A percentile compares a stretch with the other conserved stretches of the same genome.
phyloP scores from a whole-genome alignment of 2,113 vertebrate species.

The Columba janthina region DNA sequence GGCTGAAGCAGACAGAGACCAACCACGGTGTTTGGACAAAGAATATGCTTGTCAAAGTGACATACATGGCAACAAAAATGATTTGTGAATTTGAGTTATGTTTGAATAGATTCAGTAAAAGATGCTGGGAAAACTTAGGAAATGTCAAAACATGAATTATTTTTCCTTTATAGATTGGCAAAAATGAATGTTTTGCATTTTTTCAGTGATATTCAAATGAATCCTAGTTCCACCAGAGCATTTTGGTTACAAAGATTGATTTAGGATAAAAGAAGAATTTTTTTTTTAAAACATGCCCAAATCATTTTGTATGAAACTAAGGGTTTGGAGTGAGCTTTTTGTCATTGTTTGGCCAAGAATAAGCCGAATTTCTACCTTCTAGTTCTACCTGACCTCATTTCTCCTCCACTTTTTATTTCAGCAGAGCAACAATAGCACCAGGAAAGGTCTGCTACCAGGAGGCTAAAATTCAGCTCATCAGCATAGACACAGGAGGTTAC shows the following conservation, averaged over 20 bases:
- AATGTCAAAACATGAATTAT: background rate
- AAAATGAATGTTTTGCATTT: background rate
- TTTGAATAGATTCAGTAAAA: background rate
- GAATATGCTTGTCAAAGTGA: background rate
- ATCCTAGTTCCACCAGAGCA: background rate
- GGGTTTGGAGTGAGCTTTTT: background rate
- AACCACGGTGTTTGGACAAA: rapidly evolving
- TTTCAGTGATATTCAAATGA: background rate
- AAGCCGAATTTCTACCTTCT: background rate
- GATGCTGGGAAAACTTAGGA: background rate
- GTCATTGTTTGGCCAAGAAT: background rate
- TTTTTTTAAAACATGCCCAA: background rate
- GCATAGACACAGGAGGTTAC: rapidly evolving
- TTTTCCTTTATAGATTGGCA: background rate
- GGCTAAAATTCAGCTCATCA: background rate
- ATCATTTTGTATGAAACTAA: background rate
- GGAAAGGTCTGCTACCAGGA: background rate
- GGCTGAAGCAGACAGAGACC: background rate
- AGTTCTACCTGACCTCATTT: background rate
- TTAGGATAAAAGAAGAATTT: background rate
- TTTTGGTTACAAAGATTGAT: background rate
- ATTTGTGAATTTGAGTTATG: background rate
- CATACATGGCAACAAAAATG: background rate
- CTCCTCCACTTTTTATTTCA: background rate
- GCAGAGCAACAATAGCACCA: background rate